Base-by-base conservation (phyloP, 2,888 invertebrate genomes). In the Notocelia uddmanniana region DNA sequence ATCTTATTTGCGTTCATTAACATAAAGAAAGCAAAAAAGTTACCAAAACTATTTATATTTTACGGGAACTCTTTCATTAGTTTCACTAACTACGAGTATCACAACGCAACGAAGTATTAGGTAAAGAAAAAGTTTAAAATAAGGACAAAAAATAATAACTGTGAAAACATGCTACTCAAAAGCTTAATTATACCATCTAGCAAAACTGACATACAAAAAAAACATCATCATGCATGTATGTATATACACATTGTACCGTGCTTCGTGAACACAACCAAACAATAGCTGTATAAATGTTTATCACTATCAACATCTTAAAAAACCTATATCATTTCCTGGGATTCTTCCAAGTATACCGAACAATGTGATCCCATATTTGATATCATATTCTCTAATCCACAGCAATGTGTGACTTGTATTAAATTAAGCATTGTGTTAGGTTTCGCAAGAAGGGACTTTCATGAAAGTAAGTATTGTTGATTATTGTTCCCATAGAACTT, bases 221-320 rank as follows among this genome's bases (percentile, higher is more conserved):
- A 26, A 48, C 54, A 54, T 23, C 31, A 62, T 21, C 72, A 68
- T 72, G 72, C 60, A 26, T 50, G 23, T 60, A 68, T 26, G 15
- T 19, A 48, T 45, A 26, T 26, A 26, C 26, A 68, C 37, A 37
- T 19, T 50, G 69, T 34, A 57, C 41, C 57, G 64, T 70, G 41
- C 45, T 57, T 59, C 60, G 86, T 2, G 79, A 83, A 73, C 19
- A 60, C 45, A 75, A 74, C 54, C 74, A 50, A 57, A 62, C 21
- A 60, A 41, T 69, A 67, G 45, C 45, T 54, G 21, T 5, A 48
- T 48, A 68, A 54, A 55, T 64, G 34, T 62, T 55, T 57, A 60
- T 64, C 26, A 37, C 5, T 26, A 69, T 45, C 41, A 31, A 10
- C 59, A 45, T 69, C 26, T 26, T 57, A 57, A 31, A 41, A 68